phyloP scores from a whole-genome alignment of 2,888 invertebrate species.

The Dryobotodes eremita region DNA sequence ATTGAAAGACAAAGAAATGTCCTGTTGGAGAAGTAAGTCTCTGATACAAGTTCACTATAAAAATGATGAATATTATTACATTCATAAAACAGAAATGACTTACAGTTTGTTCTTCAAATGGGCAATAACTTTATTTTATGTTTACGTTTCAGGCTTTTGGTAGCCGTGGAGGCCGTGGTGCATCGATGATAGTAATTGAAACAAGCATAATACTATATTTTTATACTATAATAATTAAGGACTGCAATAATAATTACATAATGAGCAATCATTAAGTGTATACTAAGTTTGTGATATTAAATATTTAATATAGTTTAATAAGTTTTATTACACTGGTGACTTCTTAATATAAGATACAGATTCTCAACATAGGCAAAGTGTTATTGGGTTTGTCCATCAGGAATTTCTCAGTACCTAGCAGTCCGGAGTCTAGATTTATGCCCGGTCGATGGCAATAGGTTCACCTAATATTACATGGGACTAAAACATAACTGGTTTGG shows the following conservation, averaged over 20 bases:
- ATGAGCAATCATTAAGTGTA: constrained; percentile 45
- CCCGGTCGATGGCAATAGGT: not conserved
- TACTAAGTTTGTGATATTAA: constrained; percentile 69
- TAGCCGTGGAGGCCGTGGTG: constrained; percentile 78
- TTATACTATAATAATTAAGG: constrained; percentile 41
- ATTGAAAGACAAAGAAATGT: constrained; percentile 80
- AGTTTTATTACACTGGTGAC: constrained; percentile 6
- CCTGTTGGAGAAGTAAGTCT: constrained; percentile 79
- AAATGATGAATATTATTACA: not conserved
- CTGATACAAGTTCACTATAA: not conserved
- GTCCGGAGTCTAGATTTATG: not conserved
- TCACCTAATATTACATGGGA: not conserved
- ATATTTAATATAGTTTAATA: constrained; percentile 49
- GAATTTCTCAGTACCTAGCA: not conserved
- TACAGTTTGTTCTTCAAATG: not conserved
- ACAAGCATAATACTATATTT: constrained; percentile 49
- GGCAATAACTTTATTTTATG: not conserved
- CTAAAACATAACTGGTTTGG: not conserved
- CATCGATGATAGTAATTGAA: constrained; percentile 53
- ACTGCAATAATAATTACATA: constrained; percentile 50
- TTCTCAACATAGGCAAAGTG: not conserved
- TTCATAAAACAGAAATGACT: not conserved
- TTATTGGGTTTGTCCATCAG: not conserved
- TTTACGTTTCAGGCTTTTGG: constrained; percentile 71
- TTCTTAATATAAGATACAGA: not conserved